Base-by-base conservation (phyloP, 2,797 vertebrate genomes). In the Glyptemys insculpta region DNA sequence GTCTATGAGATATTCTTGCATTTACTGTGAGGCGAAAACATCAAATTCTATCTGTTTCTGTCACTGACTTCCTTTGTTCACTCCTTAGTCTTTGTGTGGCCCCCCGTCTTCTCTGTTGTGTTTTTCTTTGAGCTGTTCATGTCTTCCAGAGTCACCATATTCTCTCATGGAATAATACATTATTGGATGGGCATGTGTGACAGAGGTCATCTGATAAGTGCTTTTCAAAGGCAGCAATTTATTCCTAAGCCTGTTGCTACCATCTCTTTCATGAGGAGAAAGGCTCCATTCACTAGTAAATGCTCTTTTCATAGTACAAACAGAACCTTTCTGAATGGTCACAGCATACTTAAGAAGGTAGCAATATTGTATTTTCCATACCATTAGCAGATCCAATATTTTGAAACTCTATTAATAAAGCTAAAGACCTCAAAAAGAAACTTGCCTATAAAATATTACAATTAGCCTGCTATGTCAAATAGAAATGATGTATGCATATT, bases 401-500 rank as follows among this genome's bases (percentile, higher is more conserved):
- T 94, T 74, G 79, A 85, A 72, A 25, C 27, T 68, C n/a, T 78
- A 78, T 44, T 52, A 86, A 29, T 50, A 81, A 78, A 86, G 11
- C 11, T 88, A 59, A 91, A 94, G 83, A 50, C 37, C 62, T 94
- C 50, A 65, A 18, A 15, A 1, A 0, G n/a, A 10, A 0, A 16
- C 25, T 84, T 80, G 49, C 2, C n/a, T 90, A 23, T 44, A 31
- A 94, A 96, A 54, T 85, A 89, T 90, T 92, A 80, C 29, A 72
- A 0, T 79, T 85, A 44, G 37, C 52, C 27, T 93, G 8, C 56
- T 84, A 56, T 79, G 15, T 37, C n/a, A 93, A 74, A 41, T 21
- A 95, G 53, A 91, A 90, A 81, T 86, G 81, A 91, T 87, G 86
- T 56, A 88, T 92, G 12, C 65, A 83, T 81, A 47, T n/a, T 57